Evolutionary conservation across 2,888 invertebrate genomes (phyloP).

Genomic region (Drosophila cyrtoloma): DNA sequence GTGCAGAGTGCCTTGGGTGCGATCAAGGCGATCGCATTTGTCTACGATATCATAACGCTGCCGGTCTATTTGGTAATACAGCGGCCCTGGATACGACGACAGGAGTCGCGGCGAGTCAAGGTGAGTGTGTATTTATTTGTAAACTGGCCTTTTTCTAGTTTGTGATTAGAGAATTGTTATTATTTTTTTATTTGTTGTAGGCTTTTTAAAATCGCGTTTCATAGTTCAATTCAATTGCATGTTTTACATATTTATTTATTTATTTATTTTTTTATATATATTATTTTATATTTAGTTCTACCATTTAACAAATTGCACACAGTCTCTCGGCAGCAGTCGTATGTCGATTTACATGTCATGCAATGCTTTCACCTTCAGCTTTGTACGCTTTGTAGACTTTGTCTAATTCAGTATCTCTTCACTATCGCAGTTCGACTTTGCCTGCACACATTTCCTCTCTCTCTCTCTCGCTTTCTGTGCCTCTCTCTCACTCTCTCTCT

Average conservation of each 20-base stretch:
- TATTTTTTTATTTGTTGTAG: neutral
- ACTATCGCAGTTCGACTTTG: conserved; percentile 2
- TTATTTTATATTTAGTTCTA: neutral
- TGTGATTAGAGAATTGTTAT: neutral
- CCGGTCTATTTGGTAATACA: conserved; percentile 95
- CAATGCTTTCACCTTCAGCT: conserved; percentile 28
- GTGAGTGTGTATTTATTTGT: conserved; percentile 85
- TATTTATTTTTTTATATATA: neutral
- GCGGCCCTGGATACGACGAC: conserved; percentile 94
- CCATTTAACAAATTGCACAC: conserved; percentile 17
- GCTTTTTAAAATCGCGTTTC: neutral
- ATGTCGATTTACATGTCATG: conserved; percentile 20
- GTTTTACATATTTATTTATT: neutral
- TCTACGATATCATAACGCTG: conserved; percentile 96
- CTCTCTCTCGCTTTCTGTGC: neutral
- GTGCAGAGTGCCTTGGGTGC: conserved; percentile 90
- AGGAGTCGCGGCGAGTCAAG: conserved; percentile 91
- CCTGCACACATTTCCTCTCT: neutral
- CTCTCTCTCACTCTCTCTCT: neutral
- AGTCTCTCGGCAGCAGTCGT: neutral
- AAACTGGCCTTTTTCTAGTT: neutral
- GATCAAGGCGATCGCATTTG: conserved; percentile 92
- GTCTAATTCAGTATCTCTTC: conserved; percentile 7
- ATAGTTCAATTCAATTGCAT: conserved; percentile 13
- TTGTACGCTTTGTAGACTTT: conserved; percentile 2